A percentile compares a stretch with the other conserved stretches of the same genome.
Conservation (phyloP, 2,888 invertebrate genomes). For the Incurvaria masculella region DNA sequence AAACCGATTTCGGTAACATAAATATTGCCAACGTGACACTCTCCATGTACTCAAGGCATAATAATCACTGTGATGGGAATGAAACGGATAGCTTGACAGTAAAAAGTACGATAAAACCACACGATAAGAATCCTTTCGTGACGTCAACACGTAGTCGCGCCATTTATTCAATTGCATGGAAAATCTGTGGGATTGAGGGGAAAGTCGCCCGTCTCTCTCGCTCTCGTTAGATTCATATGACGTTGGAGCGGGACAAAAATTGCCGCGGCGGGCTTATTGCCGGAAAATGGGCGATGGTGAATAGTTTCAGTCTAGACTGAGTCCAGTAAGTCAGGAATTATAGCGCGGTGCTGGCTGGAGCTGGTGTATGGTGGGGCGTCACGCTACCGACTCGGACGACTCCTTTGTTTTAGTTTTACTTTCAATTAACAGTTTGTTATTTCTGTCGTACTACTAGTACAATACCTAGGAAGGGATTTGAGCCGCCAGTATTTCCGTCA, state of each 20-base stretch:
- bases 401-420: too few relatives aligned
- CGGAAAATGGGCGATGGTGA: slow-evolving; percentile 46
- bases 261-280: slow-evolving; percentile 5
- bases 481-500: too few relatives aligned
- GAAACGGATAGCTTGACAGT: neutral
- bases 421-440: too few relatives aligned
- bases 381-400: too few relatives aligned
- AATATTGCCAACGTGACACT: too few relatives aligned
- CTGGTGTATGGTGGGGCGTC: too few relatives aligned
- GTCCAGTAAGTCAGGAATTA: neutral
- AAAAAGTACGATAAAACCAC: neutral
- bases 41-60: too few relatives aligned
- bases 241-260: slow-evolving; percentile 7
- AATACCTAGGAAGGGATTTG: too few relatives aligned
- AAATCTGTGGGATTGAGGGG: slow-evolving; percentile 42
- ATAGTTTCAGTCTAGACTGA: slow-evolving; percentile 48
- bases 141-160: slow-evolving; percentile 44
- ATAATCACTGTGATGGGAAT: neutral
- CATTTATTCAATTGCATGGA: slow-evolving; percentile 51
- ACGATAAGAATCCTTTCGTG: slow-evolving; percentile 16
- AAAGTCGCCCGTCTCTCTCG: slow-evolving; percentile 24
- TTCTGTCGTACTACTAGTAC: too few relatives aligned
- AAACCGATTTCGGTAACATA: too few relatives aligned
- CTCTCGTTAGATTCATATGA: slow-evolving; percentile 19
- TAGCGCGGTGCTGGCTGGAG: neutral